Conservation (phyloP, 2,888 invertebrate genomes). For the Octodonta nipae region DNA sequence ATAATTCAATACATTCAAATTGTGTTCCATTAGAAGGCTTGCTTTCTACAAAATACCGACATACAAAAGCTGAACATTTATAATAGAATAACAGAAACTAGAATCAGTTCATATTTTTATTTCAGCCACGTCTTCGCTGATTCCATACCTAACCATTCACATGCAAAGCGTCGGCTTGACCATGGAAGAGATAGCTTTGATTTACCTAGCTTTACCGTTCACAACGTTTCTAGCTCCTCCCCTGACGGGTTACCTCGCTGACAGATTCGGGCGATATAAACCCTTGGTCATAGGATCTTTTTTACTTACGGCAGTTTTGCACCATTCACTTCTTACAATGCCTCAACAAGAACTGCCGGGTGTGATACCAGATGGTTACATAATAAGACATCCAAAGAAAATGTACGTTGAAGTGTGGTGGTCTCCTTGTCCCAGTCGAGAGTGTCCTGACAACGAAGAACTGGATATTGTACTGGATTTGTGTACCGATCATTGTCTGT, state of each 20-base stretch:
- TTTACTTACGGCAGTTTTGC: conserved; percentile 62
- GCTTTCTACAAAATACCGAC: too few species aligned
- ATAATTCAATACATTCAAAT: too few species aligned
- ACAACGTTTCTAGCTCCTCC: conserved; percentile 77
- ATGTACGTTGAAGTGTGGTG: conserved; percentile 69
- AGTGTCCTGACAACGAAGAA: conserved; percentile 63
- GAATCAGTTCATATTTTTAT: conserved; percentile 16
- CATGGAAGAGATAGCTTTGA: conserved; percentile 74
- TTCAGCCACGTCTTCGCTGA: conserved; percentile 65
- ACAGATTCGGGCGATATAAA: conserved; percentile 77
- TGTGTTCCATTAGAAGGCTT: too few species aligned
- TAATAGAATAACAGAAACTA: conserved; percentile 1
- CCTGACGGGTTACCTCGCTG: conserved; percentile 70
- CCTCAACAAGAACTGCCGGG: conserved; percentile 69
- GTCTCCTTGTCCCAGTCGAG: conserved; percentile 68
- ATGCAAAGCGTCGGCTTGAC: conserved; percentile 82
- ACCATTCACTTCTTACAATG: conserved; percentile 64
- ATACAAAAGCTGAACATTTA: too few species aligned
- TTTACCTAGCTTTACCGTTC: conserved; percentile 74
- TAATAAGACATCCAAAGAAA: conserved; percentile 55
- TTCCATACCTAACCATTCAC: conserved; percentile 79
- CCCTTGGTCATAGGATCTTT: conserved; percentile 67
- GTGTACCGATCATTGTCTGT: conserved; percentile 59
- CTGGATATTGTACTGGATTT: conserved; percentile 58
- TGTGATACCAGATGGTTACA: conserved; percentile 59